Conservation (phyloP, 2,113 vertebrate species). For the Podarcis raffonei region DNA sequence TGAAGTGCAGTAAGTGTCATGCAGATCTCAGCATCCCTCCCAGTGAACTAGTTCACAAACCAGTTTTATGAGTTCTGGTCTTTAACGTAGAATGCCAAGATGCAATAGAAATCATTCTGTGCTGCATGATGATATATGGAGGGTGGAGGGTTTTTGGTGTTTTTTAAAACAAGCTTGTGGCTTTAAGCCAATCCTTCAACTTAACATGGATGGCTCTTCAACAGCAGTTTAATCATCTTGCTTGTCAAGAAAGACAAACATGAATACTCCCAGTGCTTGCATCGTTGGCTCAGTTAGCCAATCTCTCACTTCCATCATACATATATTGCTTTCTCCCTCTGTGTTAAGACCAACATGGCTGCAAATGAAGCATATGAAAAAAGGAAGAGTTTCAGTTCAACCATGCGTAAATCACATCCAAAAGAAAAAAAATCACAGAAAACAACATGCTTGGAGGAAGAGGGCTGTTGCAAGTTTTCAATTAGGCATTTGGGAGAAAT, state of each 20-base stretch:
- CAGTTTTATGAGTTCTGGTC: background rate
- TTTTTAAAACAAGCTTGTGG: background rate
- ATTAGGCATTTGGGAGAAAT: accelerated
- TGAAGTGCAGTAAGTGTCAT: background rate
- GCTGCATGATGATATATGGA: background rate
- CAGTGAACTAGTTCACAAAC: background rate
- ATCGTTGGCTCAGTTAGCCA: background rate
- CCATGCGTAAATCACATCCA: background rate
- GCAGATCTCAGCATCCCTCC: background rate
- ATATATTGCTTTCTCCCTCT: background rate
- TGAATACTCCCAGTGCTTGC: background rate
- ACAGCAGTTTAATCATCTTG: background rate
- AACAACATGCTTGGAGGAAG: background rate
- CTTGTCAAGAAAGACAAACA: background rate
- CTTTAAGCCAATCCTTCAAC: background rate
- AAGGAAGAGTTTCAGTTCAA: background rate
- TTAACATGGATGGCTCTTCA: background rate
- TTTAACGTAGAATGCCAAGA: background rate
- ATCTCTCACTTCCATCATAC: background rate
- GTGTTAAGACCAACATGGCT: accelerated
- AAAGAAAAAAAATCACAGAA: background rate
- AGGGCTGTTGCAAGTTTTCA: background rate
- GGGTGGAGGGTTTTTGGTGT: too few species aligned
- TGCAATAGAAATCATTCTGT: background rate
- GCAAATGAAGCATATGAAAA: background rate